phyloP scores from a whole-genome alignment of 64 coral and sea anemone species.

The Porites lutea region DNA sequence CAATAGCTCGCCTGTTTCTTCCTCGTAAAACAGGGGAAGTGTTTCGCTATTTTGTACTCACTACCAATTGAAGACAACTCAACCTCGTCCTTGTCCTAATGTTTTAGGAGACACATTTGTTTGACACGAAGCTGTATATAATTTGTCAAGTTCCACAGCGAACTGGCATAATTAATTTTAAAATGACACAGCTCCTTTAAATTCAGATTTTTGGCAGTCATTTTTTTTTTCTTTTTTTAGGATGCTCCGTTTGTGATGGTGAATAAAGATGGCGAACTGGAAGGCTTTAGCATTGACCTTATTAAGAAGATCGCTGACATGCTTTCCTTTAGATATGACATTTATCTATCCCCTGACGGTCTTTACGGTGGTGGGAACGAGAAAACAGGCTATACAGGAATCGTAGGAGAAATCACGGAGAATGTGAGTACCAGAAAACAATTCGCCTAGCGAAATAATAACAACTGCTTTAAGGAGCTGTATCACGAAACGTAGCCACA shows the following conservation, averaged over 20 bases:
- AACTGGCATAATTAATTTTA: too few species aligned
- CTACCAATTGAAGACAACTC: too few species aligned
- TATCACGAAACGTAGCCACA: too few species aligned
- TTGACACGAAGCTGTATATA: too few species aligned
- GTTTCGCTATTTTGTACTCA: too few species aligned
- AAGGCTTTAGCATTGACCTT: slow-evolving; percentile 80
- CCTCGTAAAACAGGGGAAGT: too few species aligned
- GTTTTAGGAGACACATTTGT: too few species aligned
- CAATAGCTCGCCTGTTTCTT: too few species aligned
- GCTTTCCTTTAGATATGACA: slow-evolving; percentile 66
- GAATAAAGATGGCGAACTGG: slow-evolving; percentile 46
- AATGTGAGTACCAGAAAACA: background rate
- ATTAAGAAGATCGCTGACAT: slow-evolving; percentile 61
- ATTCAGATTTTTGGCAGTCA: background rate
- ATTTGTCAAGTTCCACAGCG: too few species aligned
- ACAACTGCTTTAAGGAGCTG: too few species aligned
- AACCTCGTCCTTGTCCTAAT: too few species aligned
- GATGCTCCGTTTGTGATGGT: slow-evolving; percentile 59
- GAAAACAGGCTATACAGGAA: slow-evolving; percentile 28
- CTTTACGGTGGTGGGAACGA: slow-evolving; percentile 48
- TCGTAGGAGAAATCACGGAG: slow-evolving; percentile 49
- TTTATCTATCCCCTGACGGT: slow-evolving; percentile 75
- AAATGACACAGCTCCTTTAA: background rate
- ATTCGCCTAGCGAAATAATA: background rate
- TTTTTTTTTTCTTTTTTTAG: background rate